phyloP scores from a whole-genome alignment of 2,797 vertebrate species.

The Phataginus tricuspis region DNA sequence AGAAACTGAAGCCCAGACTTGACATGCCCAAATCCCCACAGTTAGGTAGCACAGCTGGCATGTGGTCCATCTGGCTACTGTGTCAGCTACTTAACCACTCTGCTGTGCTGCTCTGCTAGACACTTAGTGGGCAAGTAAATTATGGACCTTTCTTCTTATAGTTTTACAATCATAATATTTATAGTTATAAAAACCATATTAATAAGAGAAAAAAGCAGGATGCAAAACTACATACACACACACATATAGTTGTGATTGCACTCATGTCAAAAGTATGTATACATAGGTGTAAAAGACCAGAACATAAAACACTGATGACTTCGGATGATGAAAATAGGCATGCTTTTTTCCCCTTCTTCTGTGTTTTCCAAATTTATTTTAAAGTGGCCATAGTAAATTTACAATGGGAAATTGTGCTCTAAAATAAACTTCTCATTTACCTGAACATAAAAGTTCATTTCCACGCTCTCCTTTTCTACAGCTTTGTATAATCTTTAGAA shows the following conservation, averaged over 20 bases:
- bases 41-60: not conserved
- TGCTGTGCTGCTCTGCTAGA: not conserved
- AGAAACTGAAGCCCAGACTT: not conserved
- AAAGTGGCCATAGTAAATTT: constrained; percentile 43
- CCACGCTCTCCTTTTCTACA: not conserved
- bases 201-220: not conserved
- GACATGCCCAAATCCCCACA: not conserved
- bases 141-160: not conserved
- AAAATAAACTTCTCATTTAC: constrained; percentile 57
- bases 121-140: not conserved
- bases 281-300: not conserved
- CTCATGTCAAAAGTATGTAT: not conserved
- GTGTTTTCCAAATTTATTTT: constrained; percentile 42
- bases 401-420: constrained; percentile 38
- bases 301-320: not conserved
- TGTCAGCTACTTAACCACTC: not conserved
- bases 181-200: not conserved
- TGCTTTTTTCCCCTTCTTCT: not conserved
- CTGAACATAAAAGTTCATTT: constrained; percentile 58
- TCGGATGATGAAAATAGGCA: not conserved
- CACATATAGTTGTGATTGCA: not conserved
- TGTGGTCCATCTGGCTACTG: not conserved
- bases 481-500: constrained; percentile 66
- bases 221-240: not conserved
- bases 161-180: constrained; percentile 14